These are phyloP conservation scores for Himalopsyche tibetana DNA, from an alignment of 2,888 invertebrate genomes.

Conservation along the genomic window DNA sequence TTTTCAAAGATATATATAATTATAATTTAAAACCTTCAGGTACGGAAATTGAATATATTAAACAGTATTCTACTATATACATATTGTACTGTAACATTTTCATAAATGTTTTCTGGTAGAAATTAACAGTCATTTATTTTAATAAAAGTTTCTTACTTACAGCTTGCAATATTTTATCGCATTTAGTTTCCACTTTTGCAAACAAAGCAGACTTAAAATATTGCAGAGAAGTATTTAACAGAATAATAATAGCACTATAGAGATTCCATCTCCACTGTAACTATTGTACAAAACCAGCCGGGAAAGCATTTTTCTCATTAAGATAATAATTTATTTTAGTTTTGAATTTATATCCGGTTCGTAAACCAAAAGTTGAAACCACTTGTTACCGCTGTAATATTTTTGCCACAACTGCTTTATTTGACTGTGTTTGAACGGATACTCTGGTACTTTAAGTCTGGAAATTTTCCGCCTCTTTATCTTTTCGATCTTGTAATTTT, in stretches of 20 bases:
- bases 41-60: too few species aligned
- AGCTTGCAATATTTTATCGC: too few species aligned
- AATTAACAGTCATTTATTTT: too few species aligned
- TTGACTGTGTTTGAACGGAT: neutral
- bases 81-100: too few species aligned
- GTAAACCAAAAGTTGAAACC: constrained; percentile 16
- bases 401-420: neutral
- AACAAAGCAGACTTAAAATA: neutral
- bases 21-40: too few species aligned
- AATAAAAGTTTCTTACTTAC: too few species aligned
- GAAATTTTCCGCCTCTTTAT: neutral
- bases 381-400: constrained; percentile 17
- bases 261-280: constrained; percentile 2
- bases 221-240: neutral
- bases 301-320: constrained; percentile 21
- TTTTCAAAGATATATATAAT: too few species aligned
- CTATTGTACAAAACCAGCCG: neutral
- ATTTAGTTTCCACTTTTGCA: neutral
- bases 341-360: constrained; percentile 10
- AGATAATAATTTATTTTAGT: constrained; percentile 21
- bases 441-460: neutral
- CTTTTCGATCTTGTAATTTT: neutral
- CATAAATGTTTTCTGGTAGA: too few species aligned
- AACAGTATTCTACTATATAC: too few species aligned
- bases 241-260: neutral